Conservation (phyloP, 1,140 invertebrate species). For the Calycopis cecrops region DNA sequence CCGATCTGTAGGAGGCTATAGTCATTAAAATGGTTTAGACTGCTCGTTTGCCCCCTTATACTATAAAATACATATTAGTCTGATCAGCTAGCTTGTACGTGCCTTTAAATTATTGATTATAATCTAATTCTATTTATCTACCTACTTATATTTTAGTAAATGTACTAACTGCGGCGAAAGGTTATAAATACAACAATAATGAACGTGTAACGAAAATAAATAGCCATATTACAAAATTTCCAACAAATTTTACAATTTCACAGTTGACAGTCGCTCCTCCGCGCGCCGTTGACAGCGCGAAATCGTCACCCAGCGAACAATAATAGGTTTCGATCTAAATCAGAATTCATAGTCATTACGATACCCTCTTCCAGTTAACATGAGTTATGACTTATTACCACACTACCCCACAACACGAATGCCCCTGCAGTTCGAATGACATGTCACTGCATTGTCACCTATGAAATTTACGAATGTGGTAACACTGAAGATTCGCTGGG, state of each 20-base stretch:
- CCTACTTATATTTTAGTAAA: no score
- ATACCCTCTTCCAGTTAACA: conserved; percentile 55
- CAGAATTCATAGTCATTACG: conserved; percentile 51
- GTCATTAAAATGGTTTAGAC: no score
- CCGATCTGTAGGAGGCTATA: no score
- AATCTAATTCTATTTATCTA: no score
- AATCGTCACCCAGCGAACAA: conserved; percentile 45
- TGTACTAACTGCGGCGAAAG: no score
- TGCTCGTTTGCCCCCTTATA: no score
- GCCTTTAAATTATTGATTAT: no score
- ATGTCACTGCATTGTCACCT: conserved; percentile 65
- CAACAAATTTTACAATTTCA: conserved; percentile 50
- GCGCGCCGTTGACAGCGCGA: conserved; percentile 37
- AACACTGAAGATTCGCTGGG: conserved; percentile 30
- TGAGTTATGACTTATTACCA: conserved; percentile 67
- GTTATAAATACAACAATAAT: no score
- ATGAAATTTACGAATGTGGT: conserved; percentile 38
- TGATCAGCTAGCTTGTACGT: no score
- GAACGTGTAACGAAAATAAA: background rate
- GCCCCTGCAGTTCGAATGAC: conserved; percentile 59
- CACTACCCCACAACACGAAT: conserved; percentile 42
- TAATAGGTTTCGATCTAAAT: conserved; percentile 56
- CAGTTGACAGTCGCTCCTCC: conserved; percentile 40
- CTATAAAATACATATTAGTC: no score
- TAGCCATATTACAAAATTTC: conserved; percentile 21